Base-by-base conservation (phyloP, 1,140 invertebrate species). In the Proctacanthus coquilletti region DNA sequence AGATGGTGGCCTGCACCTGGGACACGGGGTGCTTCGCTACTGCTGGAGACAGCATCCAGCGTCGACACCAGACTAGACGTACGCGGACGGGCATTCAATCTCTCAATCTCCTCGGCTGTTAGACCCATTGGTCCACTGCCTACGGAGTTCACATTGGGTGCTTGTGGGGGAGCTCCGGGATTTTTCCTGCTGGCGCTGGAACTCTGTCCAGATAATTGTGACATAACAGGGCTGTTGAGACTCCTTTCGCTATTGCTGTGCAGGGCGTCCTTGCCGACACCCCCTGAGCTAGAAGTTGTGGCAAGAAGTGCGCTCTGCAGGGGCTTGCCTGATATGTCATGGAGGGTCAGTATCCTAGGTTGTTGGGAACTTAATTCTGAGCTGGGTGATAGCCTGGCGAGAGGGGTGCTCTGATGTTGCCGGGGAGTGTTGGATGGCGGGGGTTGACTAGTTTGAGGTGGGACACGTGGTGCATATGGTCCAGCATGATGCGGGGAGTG, bases 251-350 rank as follows among this genome's bases (percentile, higher is more conserved):
- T 89, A 58, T 87, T 88, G 45, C 81, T 87, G 59, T 84, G 81
- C 18, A 84, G 60, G 0, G 72, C 79, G 49, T 84, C 81, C 56
- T 85, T 84, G 5, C 81, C 82, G 0, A 84, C 80, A 6, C 81
- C 81, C 3, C 56, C 82, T 0, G 81, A 85, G 35, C 80, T 84
- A 3, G 84, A 87, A 0, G 84, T 86, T 4, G 85, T 88, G 1
- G 84, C 85, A 31, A 92, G 57, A 5, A 93, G 63, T 1, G 86
- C 86, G 41, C 79, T 85, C 53, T 92, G 88, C 18, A 91, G 53
- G 1, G 85, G 85, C 52, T 91, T 92, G 0, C 87, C 87, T 44
- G 86, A 91, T 45, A 94, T 88, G 58, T 93, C 88, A 60, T 92
- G 84, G 17, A 94, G 61, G 1, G 88, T 93, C 2, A 94, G 63